Evolutionary conservation across 2,888 invertebrate genomes (phyloP), one percentile per base, ranked within the genome.

Genomic region (Zaprionus obscuricornis): DNA sequence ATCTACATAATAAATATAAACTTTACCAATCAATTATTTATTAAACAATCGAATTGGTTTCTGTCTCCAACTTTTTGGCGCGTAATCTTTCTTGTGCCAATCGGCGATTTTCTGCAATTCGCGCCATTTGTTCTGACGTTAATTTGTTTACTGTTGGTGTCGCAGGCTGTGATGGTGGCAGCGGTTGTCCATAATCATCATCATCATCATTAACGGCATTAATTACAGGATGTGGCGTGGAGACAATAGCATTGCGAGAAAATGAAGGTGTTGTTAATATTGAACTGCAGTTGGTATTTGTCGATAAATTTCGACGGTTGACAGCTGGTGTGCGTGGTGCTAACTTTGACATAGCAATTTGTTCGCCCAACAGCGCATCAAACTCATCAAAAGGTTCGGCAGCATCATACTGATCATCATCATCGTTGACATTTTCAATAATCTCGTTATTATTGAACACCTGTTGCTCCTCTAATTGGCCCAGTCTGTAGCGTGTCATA

Each of bases 51-150:
- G n/a, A n/a, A n/a, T n/a, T n/a, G 10, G 24, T 4, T 8, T 54
- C 52, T 2, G 36, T 29, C 5, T 40, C 68, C 16, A 43, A 20
- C 47, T 87, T 71, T 29, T 91, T 92, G 0, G 92, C 93, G n/a
- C 92, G 90, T 42, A 93, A 89, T 64, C 92, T 91, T 84, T 94
- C 93, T 88, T 93, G 92, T 0, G 95, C 95, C 36, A 93, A 65
- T 74, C 91, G 91, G 43, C 93, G 91, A 84, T 95, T 96, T 68
- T 92, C 92, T 16, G 94, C 92, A 89, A 95, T 94, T 78, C 93
- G 92, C 45, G 94, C 93, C 70, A 92, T 91, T 79, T 94, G 93
- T 64, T 94, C 95, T 1, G 94, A 92, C 1, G 91, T 92, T 7
- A 94, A 77, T 37, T 78, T 70, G 2, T 78, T 73, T 1, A 71